Conservation (phyloP, 2,888 invertebrate genomes). For the Chalcis sispes region DNA sequence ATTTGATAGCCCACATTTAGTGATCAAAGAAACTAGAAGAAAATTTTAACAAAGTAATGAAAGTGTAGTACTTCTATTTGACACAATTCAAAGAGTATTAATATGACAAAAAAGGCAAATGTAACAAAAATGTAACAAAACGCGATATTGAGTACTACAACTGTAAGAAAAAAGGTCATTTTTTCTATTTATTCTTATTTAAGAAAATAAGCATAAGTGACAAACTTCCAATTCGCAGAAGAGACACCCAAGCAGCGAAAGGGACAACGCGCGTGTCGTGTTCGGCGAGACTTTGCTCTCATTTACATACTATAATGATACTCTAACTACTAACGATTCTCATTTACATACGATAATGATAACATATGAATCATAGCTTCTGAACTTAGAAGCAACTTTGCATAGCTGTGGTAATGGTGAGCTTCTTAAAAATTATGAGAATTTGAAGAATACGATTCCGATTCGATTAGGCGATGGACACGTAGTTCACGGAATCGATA, state of each 20-base stretch:
- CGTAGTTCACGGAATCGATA: slow-evolving; percentile 17
- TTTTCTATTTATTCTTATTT: too few species aligned
- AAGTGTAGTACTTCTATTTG: too few species aligned
- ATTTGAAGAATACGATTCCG: slow-evolving; percentile 17
- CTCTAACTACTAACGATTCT: neutral
- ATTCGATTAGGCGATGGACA: slow-evolving; percentile 18
- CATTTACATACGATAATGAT: neutral
- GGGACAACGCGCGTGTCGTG: too few species aligned
- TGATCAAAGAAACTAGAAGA: too few species aligned
- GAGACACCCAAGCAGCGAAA: too few species aligned
- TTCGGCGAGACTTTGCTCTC: slow-evolving; percentile 22
- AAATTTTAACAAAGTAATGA: too few species aligned
- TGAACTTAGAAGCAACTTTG: slow-evolving; percentile 34
- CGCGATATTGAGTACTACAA: slow-evolving; percentile 28
- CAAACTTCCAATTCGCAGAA: too few species aligned
- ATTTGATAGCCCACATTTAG: too few species aligned
- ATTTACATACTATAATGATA: slow-evolving; percentile 15
- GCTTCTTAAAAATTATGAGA: slow-evolving; percentile 1
- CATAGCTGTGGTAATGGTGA: slow-evolving; percentile 10
- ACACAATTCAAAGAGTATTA: slow-evolving; percentile 51
- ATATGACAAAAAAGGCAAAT: too few species aligned
- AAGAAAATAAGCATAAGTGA: too few species aligned
- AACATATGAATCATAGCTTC: slow-evolving; percentile 15
- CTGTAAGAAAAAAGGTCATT: slow-evolving; percentile 24
- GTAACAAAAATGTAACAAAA: too few species aligned